These are phyloP conservation scores for Andrena hattorfiana DNA, from an alignment of 2,888 invertebrate species.

Conservation along the genomic window DNA sequence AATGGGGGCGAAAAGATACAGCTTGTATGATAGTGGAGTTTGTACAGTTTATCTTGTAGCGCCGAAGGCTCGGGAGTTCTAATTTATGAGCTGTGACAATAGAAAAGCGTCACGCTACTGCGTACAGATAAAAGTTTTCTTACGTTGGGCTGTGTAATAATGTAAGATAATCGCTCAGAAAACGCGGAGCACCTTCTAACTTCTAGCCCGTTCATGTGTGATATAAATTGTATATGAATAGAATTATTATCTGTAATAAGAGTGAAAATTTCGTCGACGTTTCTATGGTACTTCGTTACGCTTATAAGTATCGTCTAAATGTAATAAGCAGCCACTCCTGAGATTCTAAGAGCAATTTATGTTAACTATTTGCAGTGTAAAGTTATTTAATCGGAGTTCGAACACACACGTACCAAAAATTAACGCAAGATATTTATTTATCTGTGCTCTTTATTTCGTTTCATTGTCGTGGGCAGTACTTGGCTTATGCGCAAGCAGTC, in stretches of 20 bases:
- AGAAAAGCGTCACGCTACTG: neutral
- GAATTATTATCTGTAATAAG: slow-evolving; percentile 17
- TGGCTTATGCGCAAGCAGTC: slow-evolving; percentile 28
- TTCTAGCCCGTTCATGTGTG: slow-evolving; percentile 19
- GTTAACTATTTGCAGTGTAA: neutral
- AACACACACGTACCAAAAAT: slow-evolving; percentile 17
- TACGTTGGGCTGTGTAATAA: neutral
- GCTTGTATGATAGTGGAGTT: slow-evolving; percentile 30
- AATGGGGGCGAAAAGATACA: slow-evolving; percentile 1
- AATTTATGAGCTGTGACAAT: neutral
- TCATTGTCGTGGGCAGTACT: slow-evolving; percentile 48
- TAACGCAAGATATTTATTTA: slow-evolving; percentile 22
- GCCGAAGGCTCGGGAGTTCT: neutral
- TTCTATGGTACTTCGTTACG: slow-evolving; percentile 3
- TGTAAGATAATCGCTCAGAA: slow-evolving; percentile 3
- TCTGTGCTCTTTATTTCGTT: slow-evolving; percentile 43
- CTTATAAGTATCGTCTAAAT: slow-evolving; percentile 18
- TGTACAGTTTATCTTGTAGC: slow-evolving; percentile 7
- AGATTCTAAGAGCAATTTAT: slow-evolving; percentile 3
- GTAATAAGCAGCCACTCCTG: slow-evolving; percentile 20
- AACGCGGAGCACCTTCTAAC: slow-evolving; percentile 16
- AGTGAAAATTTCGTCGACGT: slow-evolving; percentile 10
- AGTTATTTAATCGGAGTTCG: slow-evolving; percentile 13
- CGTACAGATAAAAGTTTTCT: slow-evolving; percentile 2
- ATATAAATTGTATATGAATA: slow-evolving; percentile 36